Conservation (phyloP, 92 coral and sea anemone genomes). For the Palythoa grandiflora region DNA sequence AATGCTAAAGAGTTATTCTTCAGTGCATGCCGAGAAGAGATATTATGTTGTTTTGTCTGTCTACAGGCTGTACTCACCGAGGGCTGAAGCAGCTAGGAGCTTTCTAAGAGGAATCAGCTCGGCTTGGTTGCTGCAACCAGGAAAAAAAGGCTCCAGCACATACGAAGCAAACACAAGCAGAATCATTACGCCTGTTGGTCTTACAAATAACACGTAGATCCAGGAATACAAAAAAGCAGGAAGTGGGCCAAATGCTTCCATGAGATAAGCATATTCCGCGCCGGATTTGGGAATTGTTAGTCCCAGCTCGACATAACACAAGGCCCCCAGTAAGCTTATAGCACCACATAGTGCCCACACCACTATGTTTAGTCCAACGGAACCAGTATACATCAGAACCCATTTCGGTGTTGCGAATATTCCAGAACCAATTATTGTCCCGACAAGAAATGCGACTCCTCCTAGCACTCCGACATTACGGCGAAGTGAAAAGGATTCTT, state of each 20-base stretch:
- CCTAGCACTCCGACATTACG: conserved; percentile 81
- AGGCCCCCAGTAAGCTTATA: conserved; percentile 74
- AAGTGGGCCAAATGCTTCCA: conserved; percentile 36
- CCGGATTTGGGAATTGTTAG: conserved; percentile 86
- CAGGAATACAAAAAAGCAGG: conserved; percentile 43
- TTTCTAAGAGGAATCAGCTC: conserved; percentile 21
- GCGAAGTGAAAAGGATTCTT: conserved; percentile 56
- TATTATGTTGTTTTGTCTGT: background rate
- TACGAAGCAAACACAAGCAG: conserved; percentile 36
- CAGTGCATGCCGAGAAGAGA: no score
- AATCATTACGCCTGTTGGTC: conserved; percentile 26
- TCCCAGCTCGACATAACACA: conserved; percentile 90
- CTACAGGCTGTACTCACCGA: conserved; percentile 8
- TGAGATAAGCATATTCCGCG: conserved; percentile 66
- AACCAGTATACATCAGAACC: conserved; percentile 79
- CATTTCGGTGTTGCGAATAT: conserved; percentile 94
- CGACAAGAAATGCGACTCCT: conserved; percentile 86
- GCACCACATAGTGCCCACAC: conserved; percentile 82
- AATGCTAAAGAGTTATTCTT: background rate
- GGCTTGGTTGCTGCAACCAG: conserved; percentile 20
- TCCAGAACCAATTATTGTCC: conserved; percentile 92
- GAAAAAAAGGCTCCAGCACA: conserved; percentile 36
- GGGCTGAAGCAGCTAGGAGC: conserved; percentile 19
- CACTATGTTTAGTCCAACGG: conserved; percentile 84
- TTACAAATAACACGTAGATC: conserved; percentile 30